phyloP scores from a whole-genome alignment of 2,113 vertebrate species.

The Tenrec ecaudatus region DNA sequence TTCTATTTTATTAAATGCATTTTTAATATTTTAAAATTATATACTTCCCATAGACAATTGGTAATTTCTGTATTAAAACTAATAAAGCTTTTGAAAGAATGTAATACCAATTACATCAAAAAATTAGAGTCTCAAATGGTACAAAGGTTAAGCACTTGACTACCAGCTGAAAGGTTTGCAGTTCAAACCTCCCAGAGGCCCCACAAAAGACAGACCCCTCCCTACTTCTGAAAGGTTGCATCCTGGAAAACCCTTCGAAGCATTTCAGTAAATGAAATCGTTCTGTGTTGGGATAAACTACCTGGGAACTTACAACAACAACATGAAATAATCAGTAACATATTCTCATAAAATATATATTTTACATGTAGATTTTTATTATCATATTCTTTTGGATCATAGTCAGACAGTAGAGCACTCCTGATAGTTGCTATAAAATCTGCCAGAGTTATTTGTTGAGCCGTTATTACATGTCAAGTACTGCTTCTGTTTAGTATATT shows the following conservation, averaged over 20 bases:
- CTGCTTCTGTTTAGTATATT: not conserved
- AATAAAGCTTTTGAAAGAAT: not conserved
- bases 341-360: slow-evolving; percentile 7
- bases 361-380: slow-evolving; percentile 17
- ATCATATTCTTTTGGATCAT: not conserved
- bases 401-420: not conserved
- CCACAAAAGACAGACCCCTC: not conserved
- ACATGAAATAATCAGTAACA: not conserved
- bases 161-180: not conserved
- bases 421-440: not conserved
- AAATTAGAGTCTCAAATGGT: not conserved
- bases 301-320: not conserved
- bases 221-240: not conserved
- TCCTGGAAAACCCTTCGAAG: not conserved
- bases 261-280: not conserved
- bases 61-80: not conserved
- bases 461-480: not conserved
- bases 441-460: not conserved
- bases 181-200: not conserved
- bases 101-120: not conserved
- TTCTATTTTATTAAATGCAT: slow-evolving; percentile 20
- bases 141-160: not conserved
- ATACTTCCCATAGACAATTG: not conserved
- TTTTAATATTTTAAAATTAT: slow-evolving; percentile 24
- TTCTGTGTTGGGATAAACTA: not conserved